Evolutionary conservation across 2,113 vertebrate genomes (phyloP), one percentile per base, ranked within the genome.

Genomic region (Thomomys bottae): DNA sequence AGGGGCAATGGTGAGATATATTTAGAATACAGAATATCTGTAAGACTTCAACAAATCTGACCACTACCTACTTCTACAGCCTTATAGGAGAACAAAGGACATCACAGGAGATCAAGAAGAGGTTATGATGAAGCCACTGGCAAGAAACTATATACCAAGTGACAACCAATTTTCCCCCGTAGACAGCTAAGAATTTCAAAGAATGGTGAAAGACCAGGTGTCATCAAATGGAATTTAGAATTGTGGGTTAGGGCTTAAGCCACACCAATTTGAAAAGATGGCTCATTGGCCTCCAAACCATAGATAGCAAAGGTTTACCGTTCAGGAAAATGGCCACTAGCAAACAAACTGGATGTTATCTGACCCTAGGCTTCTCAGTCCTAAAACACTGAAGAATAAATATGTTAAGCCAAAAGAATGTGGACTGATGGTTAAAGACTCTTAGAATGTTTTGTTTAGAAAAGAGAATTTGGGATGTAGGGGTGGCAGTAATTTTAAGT

Each of bases 111-210:
- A 81, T 10, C 49, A 87, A 84, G 34, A 84, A 79, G 49, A 49
- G 63, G 77, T 63, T 77, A 76, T 77, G 42, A 42, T 59, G 67
- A 72, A n/a, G 42, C 12, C 61, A 59, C 82, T 76, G 38, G 8
- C 75, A 11, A 80, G 32, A 86, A 90, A 81, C 8, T 61, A 8
- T 23, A 90, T 34, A 36, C 77, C 66, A 84, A 57, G 30, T 34
- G 17, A 49, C 12, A 89, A 83, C 59, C 75, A 89, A n/a, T 70
- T 86, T 70, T 81, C 68, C 61, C 66, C 66, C n/a, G 57, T n/a
- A 94, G 59, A 84, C 67, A 54, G 49, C 30, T 18, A 23, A 54
- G 36, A 73, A 23, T 54, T 20, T n/a, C 34, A 34, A 36, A 73
- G 45, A 42, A 76, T 66, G 32, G 64, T 77, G 24, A 77, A 64